A percentile compares a stretch with the other conserved stretches of the same genome.
Evolutionary conservation across 2,113 vertebrate genomes (phyloP).

Genomic region (Mus musculus): DNA sequence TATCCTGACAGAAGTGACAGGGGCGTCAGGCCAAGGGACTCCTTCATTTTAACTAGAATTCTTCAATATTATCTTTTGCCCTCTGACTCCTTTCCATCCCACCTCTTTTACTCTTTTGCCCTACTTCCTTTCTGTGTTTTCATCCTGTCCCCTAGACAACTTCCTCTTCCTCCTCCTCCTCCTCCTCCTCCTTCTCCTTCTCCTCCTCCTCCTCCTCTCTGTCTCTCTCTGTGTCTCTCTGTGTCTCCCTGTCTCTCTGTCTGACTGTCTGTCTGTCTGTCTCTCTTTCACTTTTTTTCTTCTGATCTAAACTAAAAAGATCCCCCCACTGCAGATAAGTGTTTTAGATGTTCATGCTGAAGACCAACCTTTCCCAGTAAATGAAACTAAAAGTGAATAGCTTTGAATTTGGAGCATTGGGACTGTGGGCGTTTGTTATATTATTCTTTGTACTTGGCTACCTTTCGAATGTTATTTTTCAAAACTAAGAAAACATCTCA

Average conservation of each 20-base stretch:
- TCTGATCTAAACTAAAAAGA: background rate
- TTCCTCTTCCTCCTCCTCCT: accelerated
- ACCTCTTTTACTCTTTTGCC: background rate
- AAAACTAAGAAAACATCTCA: background rate
- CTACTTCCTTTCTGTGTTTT: background rate
- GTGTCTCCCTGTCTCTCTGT: too few species aligned
- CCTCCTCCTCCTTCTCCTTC: accelerated
- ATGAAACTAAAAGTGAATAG: background rate
- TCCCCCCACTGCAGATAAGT: background rate
- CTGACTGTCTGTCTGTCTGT: too few species aligned
- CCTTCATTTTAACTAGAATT: background rate
- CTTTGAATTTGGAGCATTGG: background rate
- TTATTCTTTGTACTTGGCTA: constrained; percentile 7
- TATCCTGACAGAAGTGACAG: background rate
- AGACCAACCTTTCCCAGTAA: background rate
- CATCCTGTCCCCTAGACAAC: background rate
- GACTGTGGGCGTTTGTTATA: background rate
- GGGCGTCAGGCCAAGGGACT: background rate
- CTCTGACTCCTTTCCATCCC: background rate
- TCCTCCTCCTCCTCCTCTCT: too few species aligned
- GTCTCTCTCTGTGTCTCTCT: too few species aligned
- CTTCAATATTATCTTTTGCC: background rate
- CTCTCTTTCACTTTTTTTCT: background rate
- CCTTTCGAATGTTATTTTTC: constrained; percentile 38
- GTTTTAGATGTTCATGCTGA: background rate